Evolutionary conservation across 2,797 vertebrate genomes (phyloP).

Genomic region (Geotrypetes seraphini): DNA sequence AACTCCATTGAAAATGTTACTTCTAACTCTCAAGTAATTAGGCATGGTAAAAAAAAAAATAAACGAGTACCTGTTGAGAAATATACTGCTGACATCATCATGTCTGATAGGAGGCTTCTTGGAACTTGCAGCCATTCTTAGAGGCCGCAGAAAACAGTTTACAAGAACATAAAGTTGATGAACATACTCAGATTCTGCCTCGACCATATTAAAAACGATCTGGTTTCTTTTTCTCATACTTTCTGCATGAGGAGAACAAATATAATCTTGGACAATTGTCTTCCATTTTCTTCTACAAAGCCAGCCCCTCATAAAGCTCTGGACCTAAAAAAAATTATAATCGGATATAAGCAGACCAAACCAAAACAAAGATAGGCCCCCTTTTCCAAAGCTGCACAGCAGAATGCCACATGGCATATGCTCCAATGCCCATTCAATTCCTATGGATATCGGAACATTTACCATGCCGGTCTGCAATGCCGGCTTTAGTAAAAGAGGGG

Average conservation of each 20-base stretch:
- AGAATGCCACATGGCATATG: too few relatives aligned
- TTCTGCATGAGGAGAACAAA: slow-evolving; percentile 87
- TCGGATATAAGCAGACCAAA: background rate
- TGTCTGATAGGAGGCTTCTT: slow-evolving; percentile 95
- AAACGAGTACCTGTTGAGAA: slow-evolving; percentile 82
- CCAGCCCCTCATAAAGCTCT: slow-evolving; percentile 93
- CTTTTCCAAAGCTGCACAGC: too few relatives aligned
- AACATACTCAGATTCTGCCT: slow-evolving; percentile 85
- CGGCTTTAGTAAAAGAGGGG: too few relatives aligned
- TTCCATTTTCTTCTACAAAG: slow-evolving; percentile 91
- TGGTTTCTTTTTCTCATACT: slow-evolving; percentile 95
- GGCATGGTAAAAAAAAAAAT: background rate
- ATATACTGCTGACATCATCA: slow-evolving; percentile 93
- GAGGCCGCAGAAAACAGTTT: slow-evolving; percentile 87
- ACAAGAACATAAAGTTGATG: slow-evolving; percentile 92
- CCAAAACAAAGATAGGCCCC: background rate
- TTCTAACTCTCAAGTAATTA: background rate
- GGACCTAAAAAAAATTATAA: slow-evolving; percentile 56
- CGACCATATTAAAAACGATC: slow-evolving; percentile 94
- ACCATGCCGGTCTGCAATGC: too few relatives aligned
- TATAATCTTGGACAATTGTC: slow-evolving; percentile 93
- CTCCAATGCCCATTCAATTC: too few relatives aligned
- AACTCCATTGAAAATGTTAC: slow-evolving; percentile 1
- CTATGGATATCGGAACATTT: too few relatives aligned
- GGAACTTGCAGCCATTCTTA: slow-evolving; percentile 95